Conservation (phyloP, 2,797 vertebrate species). For the Leptatherina wallacei region DNA sequence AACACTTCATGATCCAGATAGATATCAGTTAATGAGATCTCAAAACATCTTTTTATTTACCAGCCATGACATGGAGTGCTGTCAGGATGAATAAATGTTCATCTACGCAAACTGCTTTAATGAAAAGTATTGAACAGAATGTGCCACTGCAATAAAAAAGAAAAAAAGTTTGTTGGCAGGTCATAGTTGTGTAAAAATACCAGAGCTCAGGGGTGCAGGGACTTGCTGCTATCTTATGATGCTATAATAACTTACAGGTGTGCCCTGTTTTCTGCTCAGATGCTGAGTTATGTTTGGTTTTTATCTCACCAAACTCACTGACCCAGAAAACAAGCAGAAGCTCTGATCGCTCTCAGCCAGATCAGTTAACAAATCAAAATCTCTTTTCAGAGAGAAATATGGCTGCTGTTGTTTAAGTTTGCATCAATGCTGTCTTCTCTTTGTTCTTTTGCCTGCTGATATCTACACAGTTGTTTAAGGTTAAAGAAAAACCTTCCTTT, state of each 20-base stretch:
- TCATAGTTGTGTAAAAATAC: conserved; percentile 8
- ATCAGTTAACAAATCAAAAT: background rate
- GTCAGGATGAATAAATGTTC: background rate
- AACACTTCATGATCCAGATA: too few relatives aligned
- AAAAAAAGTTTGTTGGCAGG: conserved; percentile 10
- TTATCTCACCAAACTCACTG: conserved; percentile 23
- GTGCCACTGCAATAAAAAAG: background rate
- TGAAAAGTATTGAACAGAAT: conserved; percentile 6
- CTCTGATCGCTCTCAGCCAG: background rate
- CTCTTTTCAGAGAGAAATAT: background rate
- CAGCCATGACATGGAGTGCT: background rate
- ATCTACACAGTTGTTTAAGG: background rate
- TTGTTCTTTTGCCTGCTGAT: background rate
- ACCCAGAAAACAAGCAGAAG: conserved; percentile 20
- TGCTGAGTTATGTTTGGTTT: conserved; percentile 14
- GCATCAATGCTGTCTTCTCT: background rate
- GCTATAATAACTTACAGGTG: conserved; percentile 40
- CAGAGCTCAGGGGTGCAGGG: conserved; percentile 23
- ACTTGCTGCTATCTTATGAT: conserved; percentile 7
- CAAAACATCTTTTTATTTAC: background rate
- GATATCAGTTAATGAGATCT: background rate
- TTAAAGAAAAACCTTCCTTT: conserved; percentile 3
- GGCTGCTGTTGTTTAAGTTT: background rate
- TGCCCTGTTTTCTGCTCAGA: conserved; percentile 15
- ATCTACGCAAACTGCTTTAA: background rate